Percentiles rank a stretch among this genome's conserved stretches.
These are phyloP conservation scores for Fabriciana adippe DNA, from an alignment of 2,888 invertebrate genomes.

Conservation along the genomic window DNA sequence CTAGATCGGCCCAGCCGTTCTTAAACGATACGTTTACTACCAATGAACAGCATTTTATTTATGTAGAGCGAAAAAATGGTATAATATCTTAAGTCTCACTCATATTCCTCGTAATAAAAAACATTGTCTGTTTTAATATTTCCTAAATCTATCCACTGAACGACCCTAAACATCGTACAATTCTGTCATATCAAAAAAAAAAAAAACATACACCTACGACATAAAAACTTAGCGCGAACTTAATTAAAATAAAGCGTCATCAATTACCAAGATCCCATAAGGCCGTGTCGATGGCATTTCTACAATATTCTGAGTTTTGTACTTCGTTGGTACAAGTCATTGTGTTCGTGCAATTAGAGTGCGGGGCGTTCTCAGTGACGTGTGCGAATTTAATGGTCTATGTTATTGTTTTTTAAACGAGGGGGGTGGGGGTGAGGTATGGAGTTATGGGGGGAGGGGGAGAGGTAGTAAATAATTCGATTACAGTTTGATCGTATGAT, in stretches of 20 bases:
- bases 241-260: constrained; percentile 16
- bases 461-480: constrained; percentile 40
- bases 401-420: constrained; percentile 72
- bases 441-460: constrained; percentile 29
- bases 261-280: constrained; percentile 18
- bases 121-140: too few relatives aligned
- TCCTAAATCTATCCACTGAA: too few relatives aligned
- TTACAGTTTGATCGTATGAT: constrained; percentile 46
- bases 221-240: constrained; percentile 1
- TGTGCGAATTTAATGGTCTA: constrained; percentile 77
- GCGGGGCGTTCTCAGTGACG: constrained; percentile 60
- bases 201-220: neutral
- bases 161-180: too few relatives aligned
- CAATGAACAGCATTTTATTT: too few relatives aligned
- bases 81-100: too few relatives aligned
- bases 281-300: constrained; percentile 25
- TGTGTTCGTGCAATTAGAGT: constrained; percentile 68
- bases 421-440: constrained; percentile 33
- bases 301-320: constrained; percentile 31
- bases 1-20: too few relatives aligned
- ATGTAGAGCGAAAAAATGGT: too few relatives aligned
- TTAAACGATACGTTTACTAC: too few relatives aligned
- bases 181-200: neutral
- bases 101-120: too few relatives aligned
- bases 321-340: constrained; percentile 59